These are phyloP conservation scores for Cotesia glomerata DNA, from an alignment of 1,140 invertebrate genomes.

Conservation along the genomic window DNA sequence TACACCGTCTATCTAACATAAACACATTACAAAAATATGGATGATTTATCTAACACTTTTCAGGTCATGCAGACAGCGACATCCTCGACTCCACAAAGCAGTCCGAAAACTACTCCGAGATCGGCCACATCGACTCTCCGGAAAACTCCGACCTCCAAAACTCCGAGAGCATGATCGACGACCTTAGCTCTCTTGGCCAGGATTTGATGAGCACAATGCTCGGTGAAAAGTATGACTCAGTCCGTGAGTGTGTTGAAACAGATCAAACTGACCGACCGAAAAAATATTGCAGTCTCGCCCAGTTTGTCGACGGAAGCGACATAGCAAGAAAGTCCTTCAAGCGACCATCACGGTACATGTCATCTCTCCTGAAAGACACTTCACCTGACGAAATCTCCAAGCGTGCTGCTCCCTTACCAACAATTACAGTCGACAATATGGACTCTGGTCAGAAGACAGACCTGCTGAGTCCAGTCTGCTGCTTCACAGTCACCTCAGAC, in stretches of 20 bases:
- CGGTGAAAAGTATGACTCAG: constrained; percentile 61
- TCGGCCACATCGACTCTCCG: constrained; percentile 81
- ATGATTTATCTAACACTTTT: constrained; percentile 49
- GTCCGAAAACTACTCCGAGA: constrained; percentile 57
- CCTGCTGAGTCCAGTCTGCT: constrained; percentile 50
- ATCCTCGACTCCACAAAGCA: constrained; percentile 55
- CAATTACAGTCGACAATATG: constrained; percentile 13
- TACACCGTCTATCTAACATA: too few species aligned
- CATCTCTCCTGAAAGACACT: constrained; percentile 27
- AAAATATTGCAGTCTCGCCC: constrained; percentile 75
- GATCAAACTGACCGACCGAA: constrained; percentile 61
- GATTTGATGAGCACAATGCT: constrained; percentile 70
- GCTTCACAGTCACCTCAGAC: constrained; percentile 48
- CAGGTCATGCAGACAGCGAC: constrained; percentile 56
- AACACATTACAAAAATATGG: constrained; percentile 16
- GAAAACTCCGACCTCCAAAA: constrained; percentile 78
- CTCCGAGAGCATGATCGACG: constrained; percentile 77
- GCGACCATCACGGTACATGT: constrained; percentile 44
- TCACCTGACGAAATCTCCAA: neutral
- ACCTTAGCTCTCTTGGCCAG: constrained; percentile 75
- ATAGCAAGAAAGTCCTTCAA: constrained; percentile 79
- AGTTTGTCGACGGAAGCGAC: constrained; percentile 81
- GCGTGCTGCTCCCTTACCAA: neutral
- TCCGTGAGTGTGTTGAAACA: constrained; percentile 53
- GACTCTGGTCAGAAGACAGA: constrained; percentile 37